Percentiles rank a stretch among this genome's conserved stretches.
Conservation (phyloP, 2,113 vertebrate species). For the Thamnophis sirtalis region DNA sequence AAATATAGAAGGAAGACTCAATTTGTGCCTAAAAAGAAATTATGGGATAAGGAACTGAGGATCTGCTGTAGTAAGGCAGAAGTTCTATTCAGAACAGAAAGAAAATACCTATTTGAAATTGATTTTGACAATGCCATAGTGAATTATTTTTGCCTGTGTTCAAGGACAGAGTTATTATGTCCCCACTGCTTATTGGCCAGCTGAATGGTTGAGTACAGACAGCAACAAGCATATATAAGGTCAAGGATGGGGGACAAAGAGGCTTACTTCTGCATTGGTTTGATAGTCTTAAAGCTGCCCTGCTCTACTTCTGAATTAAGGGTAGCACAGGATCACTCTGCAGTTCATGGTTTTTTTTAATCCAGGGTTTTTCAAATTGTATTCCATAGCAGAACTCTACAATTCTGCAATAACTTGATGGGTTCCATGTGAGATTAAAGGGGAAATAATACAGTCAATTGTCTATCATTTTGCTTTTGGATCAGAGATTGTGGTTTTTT, state of each 20-base stretch:
- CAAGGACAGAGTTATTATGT: neutral
- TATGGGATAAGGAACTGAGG: neutral
- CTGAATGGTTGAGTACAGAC: neutral
- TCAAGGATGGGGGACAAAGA: neutral
- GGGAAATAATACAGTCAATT: neutral
- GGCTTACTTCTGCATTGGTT: neutral
- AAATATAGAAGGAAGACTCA: neutral
- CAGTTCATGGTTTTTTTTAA: neutral
- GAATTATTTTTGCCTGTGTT: neutral
- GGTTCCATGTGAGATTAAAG: neutral
- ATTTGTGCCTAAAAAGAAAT: neutral
- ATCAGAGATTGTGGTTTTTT: neutral
- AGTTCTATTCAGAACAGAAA: neutral
- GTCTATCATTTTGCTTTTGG: neutral
- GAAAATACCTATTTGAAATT: neutral
- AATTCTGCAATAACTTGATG: neutral
- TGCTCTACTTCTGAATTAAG: neutral
- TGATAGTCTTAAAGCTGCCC: neutral
- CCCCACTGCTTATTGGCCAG: neutral
- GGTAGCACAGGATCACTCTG: neutral
- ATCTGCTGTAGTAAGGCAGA: neutral
- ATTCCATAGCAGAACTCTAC: neutral
- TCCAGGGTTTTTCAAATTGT: neutral
- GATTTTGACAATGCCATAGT: neutral
- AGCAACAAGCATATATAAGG: neutral